Conservation (phyloP, 2,113 vertebrate genomes). For the Gadus chalcogrammus region DNA sequence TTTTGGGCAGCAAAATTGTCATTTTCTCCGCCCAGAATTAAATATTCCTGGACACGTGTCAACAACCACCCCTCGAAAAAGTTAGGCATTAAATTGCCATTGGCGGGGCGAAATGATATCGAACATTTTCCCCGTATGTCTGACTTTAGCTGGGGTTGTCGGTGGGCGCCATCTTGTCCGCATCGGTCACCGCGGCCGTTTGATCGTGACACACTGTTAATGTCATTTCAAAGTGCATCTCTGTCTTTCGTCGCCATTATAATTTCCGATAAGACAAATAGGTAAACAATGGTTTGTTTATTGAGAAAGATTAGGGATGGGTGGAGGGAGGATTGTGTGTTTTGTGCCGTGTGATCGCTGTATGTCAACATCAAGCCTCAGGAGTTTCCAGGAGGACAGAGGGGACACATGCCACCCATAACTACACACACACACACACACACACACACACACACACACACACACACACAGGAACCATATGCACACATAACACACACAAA, state of each 20-base stretch:
- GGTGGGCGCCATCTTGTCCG: not conserved
- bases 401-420: slow-evolving; percentile 10
- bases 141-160: not conserved
- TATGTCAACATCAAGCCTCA: slow-evolving; percentile 32
- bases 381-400: slow-evolving; percentile 16
- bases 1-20: not conserved
- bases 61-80: no score
- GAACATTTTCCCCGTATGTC: no score
- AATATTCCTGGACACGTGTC: no score
- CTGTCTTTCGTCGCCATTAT: slow-evolving; percentile 17
- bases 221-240: slow-evolving; percentile 34
- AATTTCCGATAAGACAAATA: slow-evolving; percentile 36
- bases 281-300: slow-evolving; percentile 32
- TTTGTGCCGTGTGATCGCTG: slow-evolving; percentile 4
- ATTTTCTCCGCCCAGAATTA: no score
- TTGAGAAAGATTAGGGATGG: slow-evolving; percentile 3
- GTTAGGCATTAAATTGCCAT: no score
- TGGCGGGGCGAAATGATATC: no score
- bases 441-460: not conserved
- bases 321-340: slow-evolving; percentile 23
- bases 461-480: not conserved
- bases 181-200: not conserved
- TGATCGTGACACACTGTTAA: slow-evolving; percentile 23
- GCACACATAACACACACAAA: not conserved
- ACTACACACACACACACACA: not conserved